phyloP scores from a whole-genome alignment of 2,888 invertebrate genomes.

The Drymonia ruficornis region DNA sequence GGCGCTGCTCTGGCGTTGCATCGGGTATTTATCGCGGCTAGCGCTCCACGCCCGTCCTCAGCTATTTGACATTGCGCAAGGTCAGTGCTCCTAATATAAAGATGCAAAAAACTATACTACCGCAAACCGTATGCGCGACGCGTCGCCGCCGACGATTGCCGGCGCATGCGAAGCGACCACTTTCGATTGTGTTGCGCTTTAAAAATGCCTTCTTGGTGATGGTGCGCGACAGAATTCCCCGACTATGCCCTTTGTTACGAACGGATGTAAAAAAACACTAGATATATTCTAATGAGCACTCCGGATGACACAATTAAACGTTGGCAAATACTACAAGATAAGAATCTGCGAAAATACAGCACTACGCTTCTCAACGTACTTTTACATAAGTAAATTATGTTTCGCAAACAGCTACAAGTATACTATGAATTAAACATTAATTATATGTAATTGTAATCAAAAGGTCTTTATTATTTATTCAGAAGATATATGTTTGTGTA shows the following conservation, averaged over 20 bases:
- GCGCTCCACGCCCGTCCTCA: slow-evolving; percentile 62
- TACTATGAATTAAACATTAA: slow-evolving; percentile 15
- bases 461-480: neutral
- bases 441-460: neutral
- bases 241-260: slow-evolving; percentile 52
- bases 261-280: slow-evolving; percentile 46
- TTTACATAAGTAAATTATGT: neutral
- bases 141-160: slow-evolving; percentile 51
- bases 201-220: slow-evolving; percentile 48
- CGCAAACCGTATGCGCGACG: slow-evolving; percentile 55
- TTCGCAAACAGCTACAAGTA: neutral
- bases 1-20: slow-evolving; percentile 44
- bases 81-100: slow-evolving; percentile 83
- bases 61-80: slow-evolving; percentile 84
- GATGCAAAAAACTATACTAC: slow-evolving; percentile 70
- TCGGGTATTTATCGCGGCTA: slow-evolving; percentile 58
- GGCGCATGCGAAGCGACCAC: slow-evolving; percentile 72
- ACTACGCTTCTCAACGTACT: too few species aligned
- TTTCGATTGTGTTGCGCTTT: slow-evolving; percentile 72
- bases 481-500: neutral
- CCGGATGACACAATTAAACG: slow-evolving; percentile 21
- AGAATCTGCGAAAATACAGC: slow-evolving; percentile 8
- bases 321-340: slow-evolving; percentile 21
- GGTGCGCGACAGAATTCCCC: slow-evolving; percentile 37
- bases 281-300: slow-evolving; percentile 39